Conservation (phyloP, 2,797 vertebrate genomes). For the Galagoides demidoff region DNA sequence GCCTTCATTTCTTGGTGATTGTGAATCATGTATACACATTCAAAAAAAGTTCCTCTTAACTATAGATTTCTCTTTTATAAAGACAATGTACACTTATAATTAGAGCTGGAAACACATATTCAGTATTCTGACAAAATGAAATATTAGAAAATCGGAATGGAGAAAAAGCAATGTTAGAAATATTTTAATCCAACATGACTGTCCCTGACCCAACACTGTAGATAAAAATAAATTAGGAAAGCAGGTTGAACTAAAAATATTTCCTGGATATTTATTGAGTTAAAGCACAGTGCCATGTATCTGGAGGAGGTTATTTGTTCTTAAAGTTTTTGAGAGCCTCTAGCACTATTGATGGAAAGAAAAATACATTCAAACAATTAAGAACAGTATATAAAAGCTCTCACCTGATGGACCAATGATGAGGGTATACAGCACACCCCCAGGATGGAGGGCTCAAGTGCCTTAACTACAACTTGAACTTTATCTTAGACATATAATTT, state of each 20-base stretch:
- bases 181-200: neutral
- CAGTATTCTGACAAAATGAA: neutral
- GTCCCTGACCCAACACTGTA: neutral
- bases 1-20: neutral
- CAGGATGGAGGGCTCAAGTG: too few species aligned
- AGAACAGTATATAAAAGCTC: neutral
- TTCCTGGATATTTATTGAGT: neutral
- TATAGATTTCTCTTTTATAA: neutral
- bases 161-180: neutral
- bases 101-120: neutral
- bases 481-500: too few species aligned
- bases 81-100: neutral
- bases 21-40: neutral
- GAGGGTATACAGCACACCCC: too few species aligned
- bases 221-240: slow-evolving; percentile 17
- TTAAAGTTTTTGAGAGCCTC: neutral
- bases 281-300: neutral
- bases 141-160: neutral
- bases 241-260: neutral
- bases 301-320: neutral
- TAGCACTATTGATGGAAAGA: neutral
- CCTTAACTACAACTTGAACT: too few species aligned
- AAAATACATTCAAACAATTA: neutral
- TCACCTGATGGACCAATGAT: too few species aligned
- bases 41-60: neutral